Percentiles rank a stretch among this genome's conserved stretches.
Conservation (phyloP, 2,113 vertebrate species). For the Varanus salvator region DNA sequence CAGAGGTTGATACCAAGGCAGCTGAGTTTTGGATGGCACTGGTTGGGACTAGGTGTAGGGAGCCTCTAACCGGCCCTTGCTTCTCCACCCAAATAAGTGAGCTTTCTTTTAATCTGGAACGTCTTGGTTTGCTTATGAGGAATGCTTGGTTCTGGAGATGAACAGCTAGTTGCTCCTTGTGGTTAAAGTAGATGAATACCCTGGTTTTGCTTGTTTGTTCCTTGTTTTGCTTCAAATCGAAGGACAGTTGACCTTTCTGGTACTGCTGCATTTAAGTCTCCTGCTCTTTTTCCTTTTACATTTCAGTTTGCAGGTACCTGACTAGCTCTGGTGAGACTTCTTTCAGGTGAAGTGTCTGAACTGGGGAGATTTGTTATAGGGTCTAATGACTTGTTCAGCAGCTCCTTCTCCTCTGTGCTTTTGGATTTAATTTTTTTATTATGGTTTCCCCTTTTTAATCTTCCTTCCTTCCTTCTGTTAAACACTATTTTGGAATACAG, state of each 20-base stretch:
- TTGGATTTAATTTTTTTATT: neutral
- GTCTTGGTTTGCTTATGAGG: neutral
- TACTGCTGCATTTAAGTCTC: constrained; percentile 34
- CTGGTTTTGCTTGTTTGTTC: neutral
- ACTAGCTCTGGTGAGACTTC: constrained; percentile 81
- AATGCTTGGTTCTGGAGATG: neutral
- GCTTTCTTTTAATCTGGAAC: neutral
- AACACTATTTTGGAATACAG: neutral
- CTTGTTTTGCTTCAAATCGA: neutral
- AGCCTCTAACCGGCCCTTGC: neutral
- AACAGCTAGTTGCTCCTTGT: neutral
- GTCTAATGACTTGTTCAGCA: neutral
- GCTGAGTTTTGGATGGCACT: neutral
- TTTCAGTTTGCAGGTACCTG: constrained; percentile 75
- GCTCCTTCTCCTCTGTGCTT: neutral
- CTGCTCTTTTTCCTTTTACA: constrained; percentile 66
- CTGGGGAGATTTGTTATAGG: neutral
- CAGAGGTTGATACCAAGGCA: neutral
- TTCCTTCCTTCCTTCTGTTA: neutral
- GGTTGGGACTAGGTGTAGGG: too few species aligned
- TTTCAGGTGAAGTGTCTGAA: constrained; percentile 80
- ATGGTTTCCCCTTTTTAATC: too few species aligned
- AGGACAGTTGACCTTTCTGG: neutral
- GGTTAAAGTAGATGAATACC: constrained; percentile 5
- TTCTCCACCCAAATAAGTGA: too few species aligned